These are phyloP conservation scores for Plebejus argus DNA, from an alignment of 2,888 invertebrate species.

Conservation along the genomic window DNA sequence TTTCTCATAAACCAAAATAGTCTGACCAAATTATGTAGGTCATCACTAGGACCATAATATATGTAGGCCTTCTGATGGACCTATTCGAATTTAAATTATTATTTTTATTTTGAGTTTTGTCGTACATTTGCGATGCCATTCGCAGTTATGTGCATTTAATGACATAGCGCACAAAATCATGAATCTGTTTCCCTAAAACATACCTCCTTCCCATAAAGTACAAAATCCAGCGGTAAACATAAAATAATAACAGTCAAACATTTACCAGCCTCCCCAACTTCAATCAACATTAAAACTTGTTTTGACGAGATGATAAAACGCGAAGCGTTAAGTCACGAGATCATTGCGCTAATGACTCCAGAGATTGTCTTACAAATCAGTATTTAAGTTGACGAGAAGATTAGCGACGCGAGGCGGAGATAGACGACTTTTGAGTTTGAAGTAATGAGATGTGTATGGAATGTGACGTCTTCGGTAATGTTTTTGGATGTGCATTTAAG, in stretches of 20 bases:
- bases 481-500: too few species aligned
- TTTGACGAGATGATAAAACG: conserved; percentile 64
- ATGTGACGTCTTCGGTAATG: background rate
- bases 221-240: conserved; percentile 14
- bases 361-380: conserved; percentile 34
- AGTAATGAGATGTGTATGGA: background rate
- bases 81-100: too few species aligned
- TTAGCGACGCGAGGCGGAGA: background rate
- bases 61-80: too few species aligned
- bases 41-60: too few species aligned
- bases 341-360: conserved; percentile 33
- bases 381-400: conserved; percentile 19
- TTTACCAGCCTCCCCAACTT: conserved; percentile 41
- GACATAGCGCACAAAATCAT: background rate
- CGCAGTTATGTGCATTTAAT: background rate
- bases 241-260: conserved; percentile 9
- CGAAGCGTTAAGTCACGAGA: conserved; percentile 51
- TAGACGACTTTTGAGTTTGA: background rate
- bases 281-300: conserved; percentile 65
- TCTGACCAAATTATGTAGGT: too few species aligned
- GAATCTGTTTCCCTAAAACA: background rate
- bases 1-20: too few species aligned
- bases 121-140: too few species aligned
- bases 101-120: too few species aligned
- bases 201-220: background rate